phyloP scores from a whole-genome alignment of 35 echinoderm and acorn worm genomes.

The Apostichopus californicus region DNA sequence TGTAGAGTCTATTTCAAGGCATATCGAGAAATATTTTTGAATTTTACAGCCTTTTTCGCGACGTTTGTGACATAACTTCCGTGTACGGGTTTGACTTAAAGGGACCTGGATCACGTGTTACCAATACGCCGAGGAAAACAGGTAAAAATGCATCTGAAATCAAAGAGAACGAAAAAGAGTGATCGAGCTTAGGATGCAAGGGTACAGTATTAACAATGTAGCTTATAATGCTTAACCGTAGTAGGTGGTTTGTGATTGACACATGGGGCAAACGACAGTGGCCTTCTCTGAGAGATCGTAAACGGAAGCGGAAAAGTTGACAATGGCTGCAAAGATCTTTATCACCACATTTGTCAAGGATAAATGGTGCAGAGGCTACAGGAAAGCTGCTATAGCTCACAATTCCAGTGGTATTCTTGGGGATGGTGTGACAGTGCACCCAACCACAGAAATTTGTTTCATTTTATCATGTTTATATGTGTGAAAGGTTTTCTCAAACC shows the following conservation, averaged over 20 bases:
- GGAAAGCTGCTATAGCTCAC: no score
- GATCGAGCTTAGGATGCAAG: constrained; percentile 38
- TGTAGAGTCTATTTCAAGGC: background rate
- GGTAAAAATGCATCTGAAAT: constrained; percentile 49
- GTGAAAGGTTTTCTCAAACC: no score
- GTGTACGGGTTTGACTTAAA: constrained; percentile 25
- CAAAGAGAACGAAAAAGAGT: constrained; percentile 48
- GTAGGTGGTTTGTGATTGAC: constrained; percentile 30
- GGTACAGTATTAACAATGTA: constrained; percentile 38
- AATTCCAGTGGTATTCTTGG: no score
- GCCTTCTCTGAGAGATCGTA: constrained; percentile 20
- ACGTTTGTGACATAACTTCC: constrained; percentile 45
- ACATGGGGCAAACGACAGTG: constrained; percentile 30
- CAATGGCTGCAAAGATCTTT: background rate
- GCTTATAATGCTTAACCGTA: constrained; percentile 29
- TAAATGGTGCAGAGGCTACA: no score
- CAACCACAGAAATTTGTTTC: no score
- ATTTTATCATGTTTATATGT: no score
- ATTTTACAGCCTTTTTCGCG: constrained; percentile 46
- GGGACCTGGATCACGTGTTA: constrained; percentile 47
- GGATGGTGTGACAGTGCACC: no score
- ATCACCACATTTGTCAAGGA: background rate
- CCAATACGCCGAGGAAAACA: constrained; percentile 41
- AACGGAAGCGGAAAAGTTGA: background rate
- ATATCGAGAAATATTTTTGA: constrained; percentile 33